A percentile compares a stretch with the other conserved stretches of the same genome.
These are phyloP conservation scores for Damaliscus lunatus DNA, from an alignment of 2,113 vertebrate genomes.

Conservation along the genomic window DNA sequence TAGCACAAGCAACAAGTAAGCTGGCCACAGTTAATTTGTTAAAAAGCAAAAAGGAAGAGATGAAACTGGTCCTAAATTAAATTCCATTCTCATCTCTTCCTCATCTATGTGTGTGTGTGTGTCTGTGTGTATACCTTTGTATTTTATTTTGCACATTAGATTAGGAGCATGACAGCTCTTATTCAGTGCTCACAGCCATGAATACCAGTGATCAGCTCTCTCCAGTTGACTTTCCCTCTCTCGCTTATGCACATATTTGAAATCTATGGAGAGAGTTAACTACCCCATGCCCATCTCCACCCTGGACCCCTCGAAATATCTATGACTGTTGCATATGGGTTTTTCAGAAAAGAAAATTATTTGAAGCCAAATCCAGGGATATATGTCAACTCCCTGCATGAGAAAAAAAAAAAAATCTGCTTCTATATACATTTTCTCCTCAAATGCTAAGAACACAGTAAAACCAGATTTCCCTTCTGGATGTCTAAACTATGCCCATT, in stretches of 20 bases:
- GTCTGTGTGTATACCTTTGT: neutral
- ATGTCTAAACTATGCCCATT: neutral
- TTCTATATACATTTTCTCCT: neutral
- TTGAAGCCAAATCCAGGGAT: neutral
- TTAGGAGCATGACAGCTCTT: neutral
- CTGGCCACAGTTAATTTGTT: neutral
- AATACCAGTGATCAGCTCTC: neutral
- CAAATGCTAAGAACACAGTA: neutral
- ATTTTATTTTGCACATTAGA: neutral
- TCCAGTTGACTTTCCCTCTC: neutral
- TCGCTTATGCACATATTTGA: neutral
- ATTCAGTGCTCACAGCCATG: neutral
- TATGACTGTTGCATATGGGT: neutral
- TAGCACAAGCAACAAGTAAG: neutral
- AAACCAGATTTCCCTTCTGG: neutral
- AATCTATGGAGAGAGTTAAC: neutral
- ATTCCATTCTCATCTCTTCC: neutral
- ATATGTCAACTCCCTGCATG: neutral
- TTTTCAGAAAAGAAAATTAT: slow-evolving; percentile 38
- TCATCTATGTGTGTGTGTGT: neutral
- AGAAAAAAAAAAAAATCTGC: neutral
- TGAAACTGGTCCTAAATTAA: neutral
- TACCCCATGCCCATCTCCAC: neutral
- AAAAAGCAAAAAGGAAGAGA: neutral
- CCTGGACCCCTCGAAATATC: neutral